A percentile compares a stretch with the other conserved stretches of the same genome.
Conservation (phyloP, 2,888 invertebrate genomes). For the Dicranocentrus wangi region DNA sequence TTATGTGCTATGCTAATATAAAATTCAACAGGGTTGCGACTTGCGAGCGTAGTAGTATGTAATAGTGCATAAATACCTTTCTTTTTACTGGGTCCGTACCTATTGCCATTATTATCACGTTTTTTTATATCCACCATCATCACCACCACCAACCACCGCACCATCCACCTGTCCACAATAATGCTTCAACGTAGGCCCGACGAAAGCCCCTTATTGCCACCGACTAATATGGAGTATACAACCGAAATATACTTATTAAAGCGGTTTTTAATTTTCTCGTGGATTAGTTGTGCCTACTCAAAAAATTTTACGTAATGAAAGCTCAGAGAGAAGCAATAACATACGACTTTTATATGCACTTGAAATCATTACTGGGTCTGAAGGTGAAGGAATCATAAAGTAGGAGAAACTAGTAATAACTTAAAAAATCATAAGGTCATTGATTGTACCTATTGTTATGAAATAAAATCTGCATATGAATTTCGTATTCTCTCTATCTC, state of each 20-base stretch:
- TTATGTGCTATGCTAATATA: background rate
- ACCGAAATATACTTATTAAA: too few relatives aligned
- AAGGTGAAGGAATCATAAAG: conserved; percentile 61
- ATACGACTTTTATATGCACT: conserved; percentile 57
- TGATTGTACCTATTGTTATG: conserved; percentile 65
- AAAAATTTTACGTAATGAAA: background rate
- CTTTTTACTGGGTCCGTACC: background rate
- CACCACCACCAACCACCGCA: too few relatives aligned
- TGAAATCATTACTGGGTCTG: conserved; percentile 61
- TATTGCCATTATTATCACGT: too few relatives aligned
- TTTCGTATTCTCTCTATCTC: conserved; percentile 26
- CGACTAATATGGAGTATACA: too few relatives aligned
- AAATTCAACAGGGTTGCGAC: background rate
- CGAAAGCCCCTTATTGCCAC: too few relatives aligned
- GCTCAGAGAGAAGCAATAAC: conserved; percentile 34
- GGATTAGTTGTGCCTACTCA: background rate
- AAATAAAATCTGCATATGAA: conserved; percentile 61
- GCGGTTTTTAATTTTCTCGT: background rate
- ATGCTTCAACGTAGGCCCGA: too few relatives aligned
- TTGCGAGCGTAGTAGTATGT: too few relatives aligned
- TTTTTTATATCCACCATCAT: too few relatives aligned
- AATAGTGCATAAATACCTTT: background rate
- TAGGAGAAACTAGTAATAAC: conserved; percentile 59
- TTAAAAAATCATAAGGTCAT: conserved; percentile 65
- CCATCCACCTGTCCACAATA: too few relatives aligned